Evolutionary conservation across 2,113 vertebrate species (phyloP).

Genomic region (Odontesthes bonariensis): DNA sequence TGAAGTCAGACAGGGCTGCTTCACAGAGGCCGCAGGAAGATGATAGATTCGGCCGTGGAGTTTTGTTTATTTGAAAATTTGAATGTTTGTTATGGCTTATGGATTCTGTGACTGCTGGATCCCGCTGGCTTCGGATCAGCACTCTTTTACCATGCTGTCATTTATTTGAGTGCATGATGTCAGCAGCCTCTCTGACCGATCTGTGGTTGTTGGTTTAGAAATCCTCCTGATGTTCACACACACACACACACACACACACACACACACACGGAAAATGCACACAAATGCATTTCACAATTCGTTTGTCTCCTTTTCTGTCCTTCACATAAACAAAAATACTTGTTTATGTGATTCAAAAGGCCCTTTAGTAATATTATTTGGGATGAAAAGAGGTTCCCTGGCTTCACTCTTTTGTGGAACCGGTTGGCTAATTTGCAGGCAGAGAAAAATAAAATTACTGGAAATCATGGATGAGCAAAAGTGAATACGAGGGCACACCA

Average conservation of each 20-base stretch:
- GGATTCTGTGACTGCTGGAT: slow-evolving; percentile 47
- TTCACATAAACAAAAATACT: slow-evolving; percentile 10
- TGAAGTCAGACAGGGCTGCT: slow-evolving; percentile 28
- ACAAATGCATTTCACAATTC: not conserved
- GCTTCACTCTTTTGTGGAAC: slow-evolving; percentile 36
- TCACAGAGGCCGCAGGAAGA: slow-evolving; percentile 38
- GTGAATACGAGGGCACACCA: not conserved
- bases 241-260: slow-evolving; percentile 3
- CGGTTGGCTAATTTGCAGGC: slow-evolving; percentile 26
- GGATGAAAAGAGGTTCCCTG: slow-evolving; percentile 41
- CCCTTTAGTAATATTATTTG: slow-evolving; percentile 24
- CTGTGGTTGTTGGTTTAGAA: slow-evolving; percentile 38
- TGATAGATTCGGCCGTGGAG: slow-evolving; percentile 42
- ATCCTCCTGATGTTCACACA: slow-evolving; percentile 23
- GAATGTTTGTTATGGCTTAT: slow-evolving; percentile 64
- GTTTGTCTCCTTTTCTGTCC: slow-evolving; percentile 2
- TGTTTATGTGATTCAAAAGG: slow-evolving; percentile 32
- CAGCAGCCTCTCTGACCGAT: slow-evolving; percentile 48
- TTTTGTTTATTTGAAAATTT: slow-evolving; percentile 65
- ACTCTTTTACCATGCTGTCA: slow-evolving; percentile 61
- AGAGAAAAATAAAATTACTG: slow-evolving; percentile 11
- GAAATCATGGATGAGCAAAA: not conserved
- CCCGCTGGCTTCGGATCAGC: slow-evolving; percentile 35
- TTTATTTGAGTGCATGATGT: slow-evolving; percentile 67
- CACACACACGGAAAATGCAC: not conserved